Conservation (phyloP, 2,797 vertebrate species). For the Harpagifer antarcticus region DNA sequence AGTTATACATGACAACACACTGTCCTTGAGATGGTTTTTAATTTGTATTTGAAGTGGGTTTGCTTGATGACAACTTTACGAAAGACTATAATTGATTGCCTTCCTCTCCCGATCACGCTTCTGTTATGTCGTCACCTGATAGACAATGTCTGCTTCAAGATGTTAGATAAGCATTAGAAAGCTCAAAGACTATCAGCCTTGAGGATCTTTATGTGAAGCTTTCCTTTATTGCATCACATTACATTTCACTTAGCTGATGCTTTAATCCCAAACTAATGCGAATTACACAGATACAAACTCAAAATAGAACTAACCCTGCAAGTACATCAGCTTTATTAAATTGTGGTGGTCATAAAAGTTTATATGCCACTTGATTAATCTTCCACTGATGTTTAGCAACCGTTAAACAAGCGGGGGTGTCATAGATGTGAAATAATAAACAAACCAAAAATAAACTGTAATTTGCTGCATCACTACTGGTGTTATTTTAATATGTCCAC, state of each 20-base stretch:
- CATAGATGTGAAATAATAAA: constrained; percentile 39
- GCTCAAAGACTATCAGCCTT: too few species aligned
- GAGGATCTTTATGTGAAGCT: neutral
- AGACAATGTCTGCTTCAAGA: neutral
- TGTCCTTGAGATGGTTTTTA: neutral
- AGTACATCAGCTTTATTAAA: neutral
- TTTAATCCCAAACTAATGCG: too few species aligned
- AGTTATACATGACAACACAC: neutral
- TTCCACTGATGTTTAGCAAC: neutral
- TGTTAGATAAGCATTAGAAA: too few species aligned
- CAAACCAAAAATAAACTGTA: constrained; percentile 32
- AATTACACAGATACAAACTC: too few species aligned
- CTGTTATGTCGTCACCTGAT: neutral
- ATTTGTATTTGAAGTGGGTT: neutral
- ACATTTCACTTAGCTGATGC: too few species aligned
- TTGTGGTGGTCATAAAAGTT: neutral
- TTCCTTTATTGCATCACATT: neutral
- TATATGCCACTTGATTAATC: constrained; percentile 10
- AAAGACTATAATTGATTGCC: neutral
- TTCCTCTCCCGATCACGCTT: neutral
- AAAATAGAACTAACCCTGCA: too few species aligned
- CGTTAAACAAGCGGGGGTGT: neutral
- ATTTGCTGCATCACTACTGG: constrained; percentile 27
- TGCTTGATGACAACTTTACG: neutral
- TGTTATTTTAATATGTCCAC: constrained; percentile 43